These are phyloP conservation scores for Biston stratarius DNA, from an alignment of 2,888 invertebrate genomes.

Conservation along the genomic window DNA sequence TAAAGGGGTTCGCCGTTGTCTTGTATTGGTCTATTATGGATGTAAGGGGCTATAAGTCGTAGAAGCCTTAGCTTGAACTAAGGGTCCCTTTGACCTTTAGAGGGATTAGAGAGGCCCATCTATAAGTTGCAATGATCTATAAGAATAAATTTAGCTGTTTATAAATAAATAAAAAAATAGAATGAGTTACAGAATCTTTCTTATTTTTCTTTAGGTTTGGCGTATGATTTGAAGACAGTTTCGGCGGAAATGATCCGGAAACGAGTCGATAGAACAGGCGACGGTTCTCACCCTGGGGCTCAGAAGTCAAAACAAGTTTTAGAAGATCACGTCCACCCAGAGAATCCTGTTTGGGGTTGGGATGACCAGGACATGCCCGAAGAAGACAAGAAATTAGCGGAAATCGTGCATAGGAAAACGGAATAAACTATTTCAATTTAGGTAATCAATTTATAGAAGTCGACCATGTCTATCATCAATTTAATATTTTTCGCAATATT, in stretches of 20 bases:
- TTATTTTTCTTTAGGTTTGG: slow-evolving; percentile 87
- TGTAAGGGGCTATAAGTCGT: too few species aligned
- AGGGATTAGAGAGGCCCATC: too few species aligned
- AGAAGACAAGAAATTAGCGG: slow-evolving; percentile 87
- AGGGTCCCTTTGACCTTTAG: too few species aligned
- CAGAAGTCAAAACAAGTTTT: slow-evolving; percentile 59
- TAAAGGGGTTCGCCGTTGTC: too few species aligned
- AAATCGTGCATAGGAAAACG: slow-evolving; percentile 70
- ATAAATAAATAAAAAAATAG: too few species aligned
- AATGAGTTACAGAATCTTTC: neutral
- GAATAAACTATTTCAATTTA: slow-evolving; percentile 50
- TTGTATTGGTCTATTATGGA: too few species aligned
- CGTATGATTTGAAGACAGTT: slow-evolving; percentile 94
- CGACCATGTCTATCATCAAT: slow-evolving; percentile 1
- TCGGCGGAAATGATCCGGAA: slow-evolving; percentile 89
- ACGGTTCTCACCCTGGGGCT: slow-evolving; percentile 86
- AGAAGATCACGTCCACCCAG: slow-evolving; percentile 77
- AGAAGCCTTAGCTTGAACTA: too few species aligned
- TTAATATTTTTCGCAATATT: slow-evolving; percentile 15
- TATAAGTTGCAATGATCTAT: too few species aligned
- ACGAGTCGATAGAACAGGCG: slow-evolving; percentile 91
- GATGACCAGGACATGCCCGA: slow-evolving; percentile 91
- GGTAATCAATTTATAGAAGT: slow-evolving; percentile 6
- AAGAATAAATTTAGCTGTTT: too few species aligned
- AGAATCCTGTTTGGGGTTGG: slow-evolving; percentile 92